Percentiles rank a stretch among this genome's conserved stretches.
Evolutionary conservation across 1,140 invertebrate genomes (phyloP).

Genomic region (Pectinophora gossypiella): DNA sequence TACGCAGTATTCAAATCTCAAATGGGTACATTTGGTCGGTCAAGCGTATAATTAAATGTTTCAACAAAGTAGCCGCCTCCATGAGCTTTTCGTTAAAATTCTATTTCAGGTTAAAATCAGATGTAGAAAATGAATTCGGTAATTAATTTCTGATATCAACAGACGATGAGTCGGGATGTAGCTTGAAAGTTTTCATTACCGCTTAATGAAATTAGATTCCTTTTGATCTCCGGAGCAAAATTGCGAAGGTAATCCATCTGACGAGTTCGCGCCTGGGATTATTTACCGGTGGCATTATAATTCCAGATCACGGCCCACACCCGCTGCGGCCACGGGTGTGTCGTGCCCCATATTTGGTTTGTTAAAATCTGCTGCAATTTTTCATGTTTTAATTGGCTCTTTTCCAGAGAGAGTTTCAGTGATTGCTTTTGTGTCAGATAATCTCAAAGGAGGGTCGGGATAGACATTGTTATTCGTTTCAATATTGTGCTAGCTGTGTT

Average conservation of each 20-base stretch:
- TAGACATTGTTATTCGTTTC: constrained; percentile 10
- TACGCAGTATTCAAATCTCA: no score
- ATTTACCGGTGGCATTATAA: neutral
- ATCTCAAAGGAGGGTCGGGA: constrained; percentile 3
- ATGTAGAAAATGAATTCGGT: neutral
- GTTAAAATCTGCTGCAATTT: neutral
- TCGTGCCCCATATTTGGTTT: neutral
- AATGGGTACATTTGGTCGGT: constrained; percentile 7
- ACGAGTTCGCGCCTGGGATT: neutral
- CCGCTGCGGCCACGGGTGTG: no score
- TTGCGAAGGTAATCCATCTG: constrained; percentile 12
- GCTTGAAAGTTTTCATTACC: constrained; percentile 16
- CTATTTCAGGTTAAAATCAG: neutral
- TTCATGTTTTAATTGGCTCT: constrained; percentile 5
- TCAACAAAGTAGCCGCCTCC: neutral
- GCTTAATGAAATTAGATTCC: constrained; percentile 29
- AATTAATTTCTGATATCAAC: constrained; percentile 11
- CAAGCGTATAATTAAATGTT: neutral
- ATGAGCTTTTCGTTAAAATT: neutral
- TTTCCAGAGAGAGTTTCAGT: constrained; percentile 3
- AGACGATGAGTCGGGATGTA: constrained; percentile 24
- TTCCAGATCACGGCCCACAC: no score
- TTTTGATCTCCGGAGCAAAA: constrained; percentile 30
- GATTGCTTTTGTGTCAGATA: constrained; percentile 5
- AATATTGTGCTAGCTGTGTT: neutral